Conservation (phyloP, 1,140 invertebrate genomes). For the Cepaea nemoralis region DNA sequence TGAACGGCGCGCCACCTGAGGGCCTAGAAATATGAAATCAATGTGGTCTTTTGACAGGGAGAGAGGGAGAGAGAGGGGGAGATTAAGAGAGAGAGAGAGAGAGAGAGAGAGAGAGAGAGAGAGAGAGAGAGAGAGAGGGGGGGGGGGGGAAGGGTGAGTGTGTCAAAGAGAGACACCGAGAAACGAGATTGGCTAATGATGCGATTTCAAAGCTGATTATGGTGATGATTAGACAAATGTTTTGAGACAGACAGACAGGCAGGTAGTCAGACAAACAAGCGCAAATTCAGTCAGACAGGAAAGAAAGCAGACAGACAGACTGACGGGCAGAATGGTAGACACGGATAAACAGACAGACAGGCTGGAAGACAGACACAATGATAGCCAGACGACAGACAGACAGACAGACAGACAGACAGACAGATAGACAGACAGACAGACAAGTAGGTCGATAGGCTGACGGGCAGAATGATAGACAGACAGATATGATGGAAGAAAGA, state of each 20-base stretch:
- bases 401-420: not conserved
- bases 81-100: constrained; percentile 14
- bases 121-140: constrained; percentile 18
- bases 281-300: not conserved
- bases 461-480: too few species aligned
- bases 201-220: not conserved
- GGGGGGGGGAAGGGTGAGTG: not conserved
- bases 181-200: not conserved
- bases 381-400: not conserved
- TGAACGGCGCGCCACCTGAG: too few species aligned
- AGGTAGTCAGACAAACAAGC: too few species aligned
- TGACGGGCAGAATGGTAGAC: too few species aligned
- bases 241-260: too few species aligned
- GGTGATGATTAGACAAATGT: not conserved
- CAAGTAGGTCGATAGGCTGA: too few species aligned
- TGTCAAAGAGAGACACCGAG: not conserved
- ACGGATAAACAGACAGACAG: too few species aligned
- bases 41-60: too few species aligned
- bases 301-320: too few species aligned
- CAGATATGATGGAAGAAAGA: not conserved
- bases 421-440: too few species aligned
- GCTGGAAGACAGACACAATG: too few species aligned
- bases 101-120: constrained; percentile 15
- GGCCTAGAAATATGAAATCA: too few species aligned
- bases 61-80: constrained; percentile 13